phyloP scores from a whole-genome alignment of 2,113 vertebrate genomes.

The Brachypodius melanocephalos region DNA sequence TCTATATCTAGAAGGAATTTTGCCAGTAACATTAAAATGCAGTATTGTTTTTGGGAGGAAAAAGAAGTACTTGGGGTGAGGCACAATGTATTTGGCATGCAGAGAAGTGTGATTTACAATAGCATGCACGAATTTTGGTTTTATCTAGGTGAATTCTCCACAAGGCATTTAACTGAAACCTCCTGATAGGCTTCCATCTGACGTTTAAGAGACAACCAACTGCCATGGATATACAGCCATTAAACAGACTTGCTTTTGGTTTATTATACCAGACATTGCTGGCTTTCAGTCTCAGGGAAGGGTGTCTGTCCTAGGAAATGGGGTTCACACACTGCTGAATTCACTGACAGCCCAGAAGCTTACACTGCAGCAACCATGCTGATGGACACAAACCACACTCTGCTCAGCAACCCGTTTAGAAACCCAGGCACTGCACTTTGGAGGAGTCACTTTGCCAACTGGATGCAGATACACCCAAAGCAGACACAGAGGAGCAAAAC shows the following conservation, averaged over 20 bases:
- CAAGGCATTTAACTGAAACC: not conserved
- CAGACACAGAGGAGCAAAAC: not conserved
- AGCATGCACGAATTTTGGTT: not conserved
- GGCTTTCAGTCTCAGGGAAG: not conserved
- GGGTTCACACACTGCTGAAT: not conserved
- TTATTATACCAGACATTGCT: not conserved
- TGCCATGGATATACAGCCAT: not conserved
- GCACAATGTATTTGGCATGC: not conserved
- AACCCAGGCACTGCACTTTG: not conserved
- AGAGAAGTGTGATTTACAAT: not conserved
- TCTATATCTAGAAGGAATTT: not conserved
- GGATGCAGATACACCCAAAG: slow-evolving; percentile 12
- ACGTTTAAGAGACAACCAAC: not conserved
- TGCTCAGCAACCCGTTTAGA: not conserved
- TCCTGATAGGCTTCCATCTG: not conserved
- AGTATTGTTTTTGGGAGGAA: not conserved
- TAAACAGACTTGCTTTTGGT: not conserved
- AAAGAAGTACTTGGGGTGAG: not conserved
- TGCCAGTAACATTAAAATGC: not conserved
- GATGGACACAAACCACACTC: not conserved
- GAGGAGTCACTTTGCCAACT: not conserved
- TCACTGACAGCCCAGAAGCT: not conserved
- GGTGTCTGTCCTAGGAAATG: not conserved
- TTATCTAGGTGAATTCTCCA: slow-evolving; percentile 1
- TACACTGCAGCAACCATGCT: not conserved